These are phyloP conservation scores for Phasia obesa DNA, from an alignment of 2,888 invertebrate genomes.

Conservation along the genomic window DNA sequence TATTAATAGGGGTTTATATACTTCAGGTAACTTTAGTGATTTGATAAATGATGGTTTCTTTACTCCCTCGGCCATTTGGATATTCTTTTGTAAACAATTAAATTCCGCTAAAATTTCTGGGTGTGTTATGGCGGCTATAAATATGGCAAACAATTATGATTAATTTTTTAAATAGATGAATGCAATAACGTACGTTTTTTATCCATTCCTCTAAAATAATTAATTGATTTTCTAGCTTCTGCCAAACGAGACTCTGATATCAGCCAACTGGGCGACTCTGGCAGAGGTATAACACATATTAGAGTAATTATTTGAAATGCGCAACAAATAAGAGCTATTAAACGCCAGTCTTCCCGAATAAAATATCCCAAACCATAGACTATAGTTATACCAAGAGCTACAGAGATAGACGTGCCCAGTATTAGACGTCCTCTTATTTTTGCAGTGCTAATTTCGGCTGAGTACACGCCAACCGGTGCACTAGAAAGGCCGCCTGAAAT, in stretches of 20 bases:
- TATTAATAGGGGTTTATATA: constrained; percentile 81
- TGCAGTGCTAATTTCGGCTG: constrained; percentile 83
- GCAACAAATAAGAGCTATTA: constrained; percentile 79
- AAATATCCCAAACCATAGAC: constrained; percentile 86
- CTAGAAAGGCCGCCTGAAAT: constrained; percentile 80
- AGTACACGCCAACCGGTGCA: constrained; percentile 81
- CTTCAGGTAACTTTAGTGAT: constrained; percentile 78
- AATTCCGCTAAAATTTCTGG: constrained; percentile 78
- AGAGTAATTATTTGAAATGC: constrained; percentile 78
- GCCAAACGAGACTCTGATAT: constrained; percentile 84
- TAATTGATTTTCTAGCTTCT: constrained; percentile 85
- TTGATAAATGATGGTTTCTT: constrained; percentile 75
- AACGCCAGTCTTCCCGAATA: constrained; percentile 80
- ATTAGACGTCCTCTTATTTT: constrained; percentile 86
- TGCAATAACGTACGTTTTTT: constrained; percentile 74
- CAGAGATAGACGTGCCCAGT: constrained; percentile 85
- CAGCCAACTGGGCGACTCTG: constrained; percentile 88
- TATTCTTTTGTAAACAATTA: constrained; percentile 76
- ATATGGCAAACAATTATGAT: neutral
- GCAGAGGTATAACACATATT: constrained; percentile 84
- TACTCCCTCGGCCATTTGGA: constrained; percentile 75
- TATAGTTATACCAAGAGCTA: constrained; percentile 86
- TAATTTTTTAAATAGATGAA: neutral
- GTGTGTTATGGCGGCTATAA: constrained; percentile 77
- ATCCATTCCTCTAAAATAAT: constrained; percentile 85